Percentiles rank a stretch among this genome's conserved stretches.
phyloP scores from a whole-genome alignment of 1,140 invertebrate species.

The Heliconius hewitsoni region DNA sequence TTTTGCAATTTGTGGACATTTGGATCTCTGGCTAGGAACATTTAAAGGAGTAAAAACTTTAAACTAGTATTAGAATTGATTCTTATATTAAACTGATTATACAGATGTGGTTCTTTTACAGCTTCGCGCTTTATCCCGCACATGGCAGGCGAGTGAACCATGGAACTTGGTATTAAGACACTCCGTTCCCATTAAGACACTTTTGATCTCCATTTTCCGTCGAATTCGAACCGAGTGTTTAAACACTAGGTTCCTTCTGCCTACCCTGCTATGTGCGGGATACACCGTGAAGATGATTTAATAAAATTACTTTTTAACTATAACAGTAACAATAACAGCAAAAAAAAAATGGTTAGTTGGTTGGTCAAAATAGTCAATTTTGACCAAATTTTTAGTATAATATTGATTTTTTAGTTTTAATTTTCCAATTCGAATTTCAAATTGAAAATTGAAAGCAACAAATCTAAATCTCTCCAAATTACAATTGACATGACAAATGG shows the following conservation, averaged over 20 bases:
- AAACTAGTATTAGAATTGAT: neutral
- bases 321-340: too few relatives aligned
- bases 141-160: too few relatives aligned
- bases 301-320: too few relatives aligned
- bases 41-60: neutral
- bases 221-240: too few relatives aligned
- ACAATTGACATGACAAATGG: constrained; percentile 9
- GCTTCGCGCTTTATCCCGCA: too few relatives aligned
- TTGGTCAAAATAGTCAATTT: neutral
- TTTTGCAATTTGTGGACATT: constrained; percentile 12
- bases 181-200: too few relatives aligned
- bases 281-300: too few relatives aligned
- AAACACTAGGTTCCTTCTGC: too few relatives aligned
- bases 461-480: neutral
- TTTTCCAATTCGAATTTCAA: neutral
- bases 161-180: too few relatives aligned
- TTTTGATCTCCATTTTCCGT: too few relatives aligned
- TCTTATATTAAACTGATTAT: neutral
- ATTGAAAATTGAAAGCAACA: neutral
- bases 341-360: too few relatives aligned
- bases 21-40: neutral
- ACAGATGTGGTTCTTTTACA: neutral
- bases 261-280: too few relatives aligned
- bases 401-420: neutral
- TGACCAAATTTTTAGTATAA: neutral